These are phyloP conservation scores for Catocala fraxini DNA, from an alignment of 2,888 invertebrate species.

Conservation along the genomic window DNA sequence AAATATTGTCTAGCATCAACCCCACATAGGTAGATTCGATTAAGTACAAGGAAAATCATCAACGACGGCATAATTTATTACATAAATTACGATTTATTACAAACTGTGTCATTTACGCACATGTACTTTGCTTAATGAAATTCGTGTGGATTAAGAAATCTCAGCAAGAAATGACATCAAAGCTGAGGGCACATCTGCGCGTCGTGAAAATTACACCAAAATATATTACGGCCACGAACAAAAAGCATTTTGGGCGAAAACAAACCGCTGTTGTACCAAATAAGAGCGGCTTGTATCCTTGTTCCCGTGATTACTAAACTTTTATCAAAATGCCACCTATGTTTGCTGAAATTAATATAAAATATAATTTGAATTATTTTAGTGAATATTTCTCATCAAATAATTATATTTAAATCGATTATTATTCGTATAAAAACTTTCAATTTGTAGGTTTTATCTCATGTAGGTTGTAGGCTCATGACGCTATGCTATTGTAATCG, in stretches of 20 bases:
- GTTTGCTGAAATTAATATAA: neutral
- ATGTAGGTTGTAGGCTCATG: too few relatives aligned
- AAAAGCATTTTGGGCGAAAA: slow-evolving; percentile 44
- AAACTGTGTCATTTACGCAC: slow-evolving; percentile 26
- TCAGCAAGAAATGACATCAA: slow-evolving; percentile 53
- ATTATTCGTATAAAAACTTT: too few relatives aligned
- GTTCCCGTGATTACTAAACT: slow-evolving; percentile 26
- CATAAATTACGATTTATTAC: slow-evolving; percentile 38
- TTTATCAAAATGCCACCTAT: neutral
- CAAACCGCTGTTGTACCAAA: slow-evolving; percentile 41
- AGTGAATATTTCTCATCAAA: too few relatives aligned
- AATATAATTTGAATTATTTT: neutral
- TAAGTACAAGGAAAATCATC: too few relatives aligned
- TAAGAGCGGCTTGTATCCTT: slow-evolving; percentile 31
- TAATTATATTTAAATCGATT: too few relatives aligned
- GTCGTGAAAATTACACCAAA: slow-evolving; percentile 50
- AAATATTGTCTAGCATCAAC: too few relatives aligned
- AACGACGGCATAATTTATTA: neutral
- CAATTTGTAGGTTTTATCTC: too few relatives aligned
- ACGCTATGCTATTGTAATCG: too few relatives aligned
- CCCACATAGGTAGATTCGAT: too few relatives aligned
- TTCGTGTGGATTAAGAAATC: slow-evolving; percentile 49
- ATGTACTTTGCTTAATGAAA: slow-evolving; percentile 48
- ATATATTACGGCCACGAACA: slow-evolving; percentile 47
- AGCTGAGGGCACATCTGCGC: slow-evolving; percentile 49